Evolutionary conservation across 2,797 vertebrate species (phyloP), one percentile per base, ranked within the genome.

Genomic region (Mionectes olivaceus): DNA sequence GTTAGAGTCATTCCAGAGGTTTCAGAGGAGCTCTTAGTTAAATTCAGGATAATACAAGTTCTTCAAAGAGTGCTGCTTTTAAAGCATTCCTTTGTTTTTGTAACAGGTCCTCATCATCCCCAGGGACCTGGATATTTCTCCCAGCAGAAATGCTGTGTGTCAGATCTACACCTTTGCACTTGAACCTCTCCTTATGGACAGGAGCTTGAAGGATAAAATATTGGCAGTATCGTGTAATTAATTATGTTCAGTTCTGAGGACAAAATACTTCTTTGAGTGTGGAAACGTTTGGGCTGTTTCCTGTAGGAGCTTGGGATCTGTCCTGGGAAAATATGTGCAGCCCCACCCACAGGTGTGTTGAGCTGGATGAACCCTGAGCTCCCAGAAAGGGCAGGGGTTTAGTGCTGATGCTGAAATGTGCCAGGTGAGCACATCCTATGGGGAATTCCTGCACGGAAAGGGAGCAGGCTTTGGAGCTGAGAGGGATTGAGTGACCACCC

Each of bases 321-420:
- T 37, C 5, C 55, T 73, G 35, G 49, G 44, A 39, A 57, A 50
- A 55, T 35, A 35, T 25, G 11, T 21, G 41, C 68, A 41, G 7
- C 1, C 37, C 44, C 13, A 4, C 43, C 60, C 8, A 0, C 23
- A 10, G 24, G 8, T 32, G 12, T 9, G 15, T 33, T 35, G 49
- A 55, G n/a, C 46, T 56, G 46, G 46, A 22, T 30, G 67, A 65
- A 9, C 32, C 6, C 6, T 21, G 52, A 76, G 19, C n/a, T 71
- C 63, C 41, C 13, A 43, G 15, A 71, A 73, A 25, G 30, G 23
- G 13, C 28, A 43, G 13, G 24, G 47, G 35, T 67, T 70, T 53
- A 37, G 73, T 64, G 28, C 37, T 64, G 53, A n/a, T 59, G 13
- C 60, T 39, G 60, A 63, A 27, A 19, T 50, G 30, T 63, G 60